These are phyloP conservation scores for Ormia ochracea DNA, from an alignment of 2,888 invertebrate species.

Conservation along the genomic window DNA sequence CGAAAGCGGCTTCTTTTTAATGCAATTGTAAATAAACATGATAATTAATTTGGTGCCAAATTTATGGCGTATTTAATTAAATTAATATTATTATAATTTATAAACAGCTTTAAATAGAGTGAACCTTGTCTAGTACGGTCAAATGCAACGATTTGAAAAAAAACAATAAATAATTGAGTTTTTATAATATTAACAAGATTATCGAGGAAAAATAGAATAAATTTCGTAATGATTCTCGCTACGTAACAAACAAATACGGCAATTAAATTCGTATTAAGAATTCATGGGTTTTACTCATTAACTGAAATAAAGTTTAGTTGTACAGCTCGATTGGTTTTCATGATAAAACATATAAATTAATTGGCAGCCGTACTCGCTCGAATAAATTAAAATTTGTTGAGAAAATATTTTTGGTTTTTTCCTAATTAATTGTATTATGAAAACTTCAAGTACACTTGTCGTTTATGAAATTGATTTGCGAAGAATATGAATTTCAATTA, in stretches of 20 bases:
- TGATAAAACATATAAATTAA: conserved; percentile 1
- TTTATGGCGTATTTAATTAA: conserved; percentile 14
- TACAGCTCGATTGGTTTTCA: not conserved
- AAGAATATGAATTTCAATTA: not conserved
- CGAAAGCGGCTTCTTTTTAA: not conserved
- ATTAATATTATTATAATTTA: not conserved
- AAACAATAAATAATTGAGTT: conserved; percentile 5
- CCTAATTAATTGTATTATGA: not conserved
- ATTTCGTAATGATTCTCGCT: not conserved
- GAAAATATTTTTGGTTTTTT: not conserved
- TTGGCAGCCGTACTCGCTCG: not conserved
- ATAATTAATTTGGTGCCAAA: conserved; percentile 18
- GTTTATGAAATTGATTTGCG: not conserved
- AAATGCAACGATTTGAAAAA: not conserved
- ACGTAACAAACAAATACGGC: not conserved
- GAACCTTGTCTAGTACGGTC: conserved; percentile 19
- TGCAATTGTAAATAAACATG: not conserved
- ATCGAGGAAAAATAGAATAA: conserved; percentile 31
- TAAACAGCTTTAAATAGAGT: conserved; percentile 3
- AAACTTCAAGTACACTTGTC: not conserved
- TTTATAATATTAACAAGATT: conserved; percentile 12
- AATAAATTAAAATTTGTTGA: not conserved
- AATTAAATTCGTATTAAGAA: conserved; percentile 19
- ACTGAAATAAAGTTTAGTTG: not conserved
- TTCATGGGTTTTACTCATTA: conserved; percentile 28